phyloP scores from a whole-genome alignment of 2,113 vertebrate species.

The Megaceryle torquata region DNA sequence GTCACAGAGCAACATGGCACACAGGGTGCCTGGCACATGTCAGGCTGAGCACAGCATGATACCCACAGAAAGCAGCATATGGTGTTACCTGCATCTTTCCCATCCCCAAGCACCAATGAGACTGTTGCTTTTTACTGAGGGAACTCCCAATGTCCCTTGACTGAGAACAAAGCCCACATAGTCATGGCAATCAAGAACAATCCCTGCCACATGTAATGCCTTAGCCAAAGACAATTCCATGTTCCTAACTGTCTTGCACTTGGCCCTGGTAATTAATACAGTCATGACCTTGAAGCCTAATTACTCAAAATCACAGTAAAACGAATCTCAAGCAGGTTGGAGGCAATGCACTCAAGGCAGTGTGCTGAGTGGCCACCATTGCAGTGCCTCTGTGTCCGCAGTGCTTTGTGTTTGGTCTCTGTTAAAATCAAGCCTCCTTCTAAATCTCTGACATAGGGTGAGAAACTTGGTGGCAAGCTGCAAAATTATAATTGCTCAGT shows the following conservation, averaged over 20 bases:
- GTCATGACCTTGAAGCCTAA: not conserved
- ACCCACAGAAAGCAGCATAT: not conserved
- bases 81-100: not conserved
- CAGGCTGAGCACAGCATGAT: not conserved
- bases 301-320: not conserved
- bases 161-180: not conserved
- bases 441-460: not conserved
- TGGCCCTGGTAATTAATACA: not conserved
- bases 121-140: not conserved
- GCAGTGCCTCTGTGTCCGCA: not conserved
- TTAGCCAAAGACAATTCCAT: not conserved
- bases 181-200: not conserved
- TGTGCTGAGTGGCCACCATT: fast-evolving
- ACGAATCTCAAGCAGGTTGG: not conserved
- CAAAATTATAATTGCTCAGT: not conserved
- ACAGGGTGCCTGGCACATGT: not conserved
- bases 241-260: not conserved
- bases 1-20: not conserved
- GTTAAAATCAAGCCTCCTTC: not conserved
- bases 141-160: not conserved
- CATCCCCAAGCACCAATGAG: not conserved
- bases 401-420: not conserved
- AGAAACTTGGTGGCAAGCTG: not conserved
- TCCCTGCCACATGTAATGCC: not conserved
- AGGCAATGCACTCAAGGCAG: fast-evolving